Evolutionary conservation across 2,888 invertebrate species (phyloP), one percentile per base, ranked within the genome.

Genomic region (Hydriomena furcata): DNA sequence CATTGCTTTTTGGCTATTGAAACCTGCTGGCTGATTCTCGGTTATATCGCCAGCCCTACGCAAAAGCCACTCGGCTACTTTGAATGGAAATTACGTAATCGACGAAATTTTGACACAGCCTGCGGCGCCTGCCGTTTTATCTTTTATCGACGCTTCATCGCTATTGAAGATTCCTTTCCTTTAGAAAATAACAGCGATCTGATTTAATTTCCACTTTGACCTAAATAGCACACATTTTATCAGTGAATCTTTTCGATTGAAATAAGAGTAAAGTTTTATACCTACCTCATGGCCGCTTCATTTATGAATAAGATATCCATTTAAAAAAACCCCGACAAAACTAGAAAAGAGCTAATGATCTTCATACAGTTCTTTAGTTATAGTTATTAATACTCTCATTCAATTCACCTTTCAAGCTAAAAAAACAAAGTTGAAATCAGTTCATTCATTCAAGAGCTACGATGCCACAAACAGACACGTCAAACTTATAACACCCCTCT

Each of bases 51-150:
- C 70, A n/a, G 53, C 65, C 69, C 68, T 68, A 61, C 58, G 58
- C 52, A 53, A 66, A 55, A 68, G 63, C 60, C 58, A 61, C 60
- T 73, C 17, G 8, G 10, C 66, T 74, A 74, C 73, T 82, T 81
- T 80, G 81, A 84, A 84, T 82, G 74, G 75, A 76, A 81, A 82
- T 81, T 73, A 76, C 75, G 75, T 68, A 73, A 80, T 80, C 76
- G 71, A 60, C 63, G 63, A 68, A 72, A 79, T 74, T 76, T 77
- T 70, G 73, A 77, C 75, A 72, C 73, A 75, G 70, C 71, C 69
- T 67, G 65, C 55, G 66, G 63, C 63, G 52, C 56, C 55, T 56
- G 52, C 53, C 55, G 43, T 55, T 67, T 63, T 61, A 58, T 70
- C 63, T 66, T 70, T 74, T 77, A 75, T 79, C 72, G 71, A 58